Percentiles rank a stretch among this genome's conserved stretches.
Evolutionary conservation across 2,888 invertebrate species (phyloP).

Genomic region (Mylabris sibirica): DNA sequence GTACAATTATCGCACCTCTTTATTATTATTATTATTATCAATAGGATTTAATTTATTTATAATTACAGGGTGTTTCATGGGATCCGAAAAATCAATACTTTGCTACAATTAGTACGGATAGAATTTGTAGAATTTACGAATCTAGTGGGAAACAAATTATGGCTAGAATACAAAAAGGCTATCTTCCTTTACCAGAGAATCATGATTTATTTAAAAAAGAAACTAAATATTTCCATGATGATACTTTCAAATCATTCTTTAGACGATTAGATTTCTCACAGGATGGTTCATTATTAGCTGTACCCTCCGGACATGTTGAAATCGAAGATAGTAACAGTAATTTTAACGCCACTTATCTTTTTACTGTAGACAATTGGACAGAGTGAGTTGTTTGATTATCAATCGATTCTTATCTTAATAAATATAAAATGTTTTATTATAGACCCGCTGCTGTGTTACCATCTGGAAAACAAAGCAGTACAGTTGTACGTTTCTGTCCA

Average conservation of each 20-base stretch:
- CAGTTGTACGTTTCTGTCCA: conserved; percentile 86
- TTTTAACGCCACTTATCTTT: conserved; percentile 55
- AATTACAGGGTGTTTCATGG: conserved; percentile 81
- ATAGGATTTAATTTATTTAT: conserved; percentile 6
- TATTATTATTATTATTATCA: not conserved
- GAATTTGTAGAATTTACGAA: too few relatives aligned
- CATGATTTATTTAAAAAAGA: conserved; percentile 69
- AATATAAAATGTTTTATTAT: conserved; percentile 34
- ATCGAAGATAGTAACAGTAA: conserved; percentile 71
- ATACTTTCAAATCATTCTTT: conserved; percentile 93
- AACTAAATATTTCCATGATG: conserved; percentile 85
- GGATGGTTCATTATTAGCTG: conserved; percentile 89
- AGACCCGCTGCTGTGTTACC: conserved; percentile 84
- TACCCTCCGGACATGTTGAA: conserved; percentile 87
- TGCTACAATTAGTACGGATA: conserved; percentile 85
- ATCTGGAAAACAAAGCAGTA: conserved; percentile 79
- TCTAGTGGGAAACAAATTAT: conserved; percentile 71
- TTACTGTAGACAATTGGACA: conserved; percentile 51
- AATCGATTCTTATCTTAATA: too few relatives aligned
- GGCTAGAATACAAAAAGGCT: conserved; percentile 72
- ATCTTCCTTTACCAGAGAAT: conserved; percentile 67
- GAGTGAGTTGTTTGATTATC: conserved; percentile 50
- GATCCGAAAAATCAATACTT: conserved; percentile 87
- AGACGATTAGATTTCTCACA: conserved; percentile 89
- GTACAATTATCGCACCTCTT: conserved; percentile 47